Conservation (phyloP, 2,888 invertebrate genomes). For the Polydesmus complanatus region DNA sequence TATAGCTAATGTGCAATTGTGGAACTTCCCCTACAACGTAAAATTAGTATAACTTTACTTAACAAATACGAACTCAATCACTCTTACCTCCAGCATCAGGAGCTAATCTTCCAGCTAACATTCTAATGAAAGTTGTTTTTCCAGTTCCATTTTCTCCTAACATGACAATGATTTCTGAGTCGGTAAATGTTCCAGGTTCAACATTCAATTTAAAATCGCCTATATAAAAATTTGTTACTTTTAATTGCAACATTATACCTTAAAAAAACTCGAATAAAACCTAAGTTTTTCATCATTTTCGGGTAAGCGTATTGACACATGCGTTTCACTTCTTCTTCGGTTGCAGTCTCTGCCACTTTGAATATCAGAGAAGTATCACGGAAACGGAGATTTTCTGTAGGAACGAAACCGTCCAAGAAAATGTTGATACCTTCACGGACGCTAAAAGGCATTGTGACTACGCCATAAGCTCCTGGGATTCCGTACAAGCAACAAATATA, state of each 20-base stretch:
- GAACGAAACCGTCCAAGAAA: conserved; percentile 97
- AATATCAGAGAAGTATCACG: conserved; percentile 92
- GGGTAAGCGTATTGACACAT: conserved; percentile 96
- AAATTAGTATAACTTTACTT: conserved; percentile 1
- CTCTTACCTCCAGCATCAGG: conserved; percentile 62
- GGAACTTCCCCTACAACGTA: conserved; percentile 51
- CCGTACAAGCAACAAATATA: conserved; percentile 98
- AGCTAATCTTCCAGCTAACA: conserved; percentile 89
- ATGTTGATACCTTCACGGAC: conserved; percentile 99
- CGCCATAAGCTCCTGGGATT: conserved; percentile 96
- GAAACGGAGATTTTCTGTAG: conserved; percentile 97
- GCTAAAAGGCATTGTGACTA: conserved; percentile 99
- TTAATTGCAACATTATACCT: not conserved
- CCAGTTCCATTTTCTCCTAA: conserved; percentile 96
- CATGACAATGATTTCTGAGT: conserved; percentile 96
- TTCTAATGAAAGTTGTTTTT: conserved; percentile 96
- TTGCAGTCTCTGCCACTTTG: conserved; percentile 95
- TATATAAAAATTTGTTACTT: conserved; percentile 15
- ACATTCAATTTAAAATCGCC: conserved; percentile 58
- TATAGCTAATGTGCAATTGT: conserved; percentile 92
- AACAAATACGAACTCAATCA: not conserved
- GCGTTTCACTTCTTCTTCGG: conserved; percentile 91
- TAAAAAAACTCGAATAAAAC: conserved; percentile 23
- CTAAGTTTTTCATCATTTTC: conserved; percentile 57
- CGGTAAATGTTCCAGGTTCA: conserved; percentile 86